Conservation (phyloP, 2,113 vertebrate species). For the Amphilophus citrinellus region DNA sequence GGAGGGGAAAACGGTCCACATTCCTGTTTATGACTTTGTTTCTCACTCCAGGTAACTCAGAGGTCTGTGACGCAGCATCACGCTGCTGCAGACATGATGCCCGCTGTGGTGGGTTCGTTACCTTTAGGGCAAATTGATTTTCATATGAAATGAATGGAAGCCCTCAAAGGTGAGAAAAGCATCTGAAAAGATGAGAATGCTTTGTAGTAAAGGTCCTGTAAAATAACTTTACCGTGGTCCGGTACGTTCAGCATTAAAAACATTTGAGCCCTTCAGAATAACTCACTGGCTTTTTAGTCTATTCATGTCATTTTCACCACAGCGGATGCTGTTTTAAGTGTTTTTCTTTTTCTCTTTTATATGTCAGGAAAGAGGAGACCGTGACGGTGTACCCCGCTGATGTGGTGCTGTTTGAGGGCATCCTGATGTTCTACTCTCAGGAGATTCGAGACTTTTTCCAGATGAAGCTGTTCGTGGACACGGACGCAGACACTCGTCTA, state of each 20-base stretch:
- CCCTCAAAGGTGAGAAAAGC: not conserved
- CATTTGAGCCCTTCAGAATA: not conserved
- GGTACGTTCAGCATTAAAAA: not conserved
- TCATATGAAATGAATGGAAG: not conserved
- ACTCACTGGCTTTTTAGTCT: not conserved
- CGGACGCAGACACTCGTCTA: constrained; percentile 93
- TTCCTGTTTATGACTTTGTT: constrained; percentile 97
- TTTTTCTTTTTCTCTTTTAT: constrained; percentile 23
- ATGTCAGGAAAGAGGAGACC: constrained; percentile 91
- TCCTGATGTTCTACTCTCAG: constrained; percentile 96
- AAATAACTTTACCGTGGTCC: not conserved
- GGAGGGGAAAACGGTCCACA: constrained; percentile 92
- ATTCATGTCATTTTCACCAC: not conserved
- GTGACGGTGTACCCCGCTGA: constrained; percentile 94
- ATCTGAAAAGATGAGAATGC: not conserved
- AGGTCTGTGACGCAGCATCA: not conserved
- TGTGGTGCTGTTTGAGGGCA: constrained; percentile 96
- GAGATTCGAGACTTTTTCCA: constrained; percentile 96
- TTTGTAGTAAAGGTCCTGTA: not conserved
- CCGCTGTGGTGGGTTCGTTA: not conserved
- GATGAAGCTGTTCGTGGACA: constrained; percentile 99
- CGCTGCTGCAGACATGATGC: not conserved
- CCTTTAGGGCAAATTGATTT: not conserved
- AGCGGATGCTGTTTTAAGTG: not conserved
- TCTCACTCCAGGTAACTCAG: constrained; percentile 90